A percentile compares a stretch with the other conserved stretches of the same genome.
Evolutionary conservation across 2,888 invertebrate species (phyloP).

Genomic region (Drosophila nigricruria): DNA sequence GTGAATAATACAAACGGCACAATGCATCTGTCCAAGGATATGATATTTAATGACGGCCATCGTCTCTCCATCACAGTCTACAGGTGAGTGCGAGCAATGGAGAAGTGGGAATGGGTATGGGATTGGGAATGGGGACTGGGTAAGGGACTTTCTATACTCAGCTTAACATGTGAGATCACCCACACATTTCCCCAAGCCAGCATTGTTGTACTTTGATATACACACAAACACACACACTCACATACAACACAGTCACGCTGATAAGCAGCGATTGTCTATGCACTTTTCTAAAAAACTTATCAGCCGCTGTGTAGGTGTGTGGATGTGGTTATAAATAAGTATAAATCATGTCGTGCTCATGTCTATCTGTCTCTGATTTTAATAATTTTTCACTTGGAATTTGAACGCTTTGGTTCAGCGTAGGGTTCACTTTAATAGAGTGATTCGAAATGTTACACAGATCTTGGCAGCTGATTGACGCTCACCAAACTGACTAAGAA

Average conservation of each 20-base stretch:
- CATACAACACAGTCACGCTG: slow-evolving; percentile 40
- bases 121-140: background rate
- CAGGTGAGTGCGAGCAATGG: slow-evolving; percentile 78
- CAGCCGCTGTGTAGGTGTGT: slow-evolving; percentile 69
- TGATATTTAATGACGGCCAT: slow-evolving; percentile 95
- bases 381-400: slow-evolving; percentile 77
- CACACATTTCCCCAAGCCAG: slow-evolving; percentile 38
- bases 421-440: slow-evolving; percentile 64
- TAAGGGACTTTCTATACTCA: slow-evolving; percentile 27
- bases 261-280: slow-evolving; percentile 59
- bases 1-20: slow-evolving; percentile 83
- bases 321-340: slow-evolving; percentile 57
- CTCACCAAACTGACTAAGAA: slow-evolving; percentile 29
- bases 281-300: slow-evolving; percentile 66
- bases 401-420: slow-evolving; percentile 68
- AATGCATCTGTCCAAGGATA: slow-evolving; percentile 87
- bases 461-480: slow-evolving; percentile 54
- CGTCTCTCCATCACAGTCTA: slow-evolving; percentile 93
- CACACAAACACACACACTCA: slow-evolving; percentile 22
- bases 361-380: slow-evolving; percentile 43
- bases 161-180: slow-evolving; percentile 45
- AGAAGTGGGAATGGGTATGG: background rate
- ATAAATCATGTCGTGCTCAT: slow-evolving; percentile 67
- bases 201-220: slow-evolving; percentile 43
- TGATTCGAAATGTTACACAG: slow-evolving; percentile 60